Base-by-base conservation (phyloP, 2,888 invertebrate species). In the Ormia ochracea region DNA sequence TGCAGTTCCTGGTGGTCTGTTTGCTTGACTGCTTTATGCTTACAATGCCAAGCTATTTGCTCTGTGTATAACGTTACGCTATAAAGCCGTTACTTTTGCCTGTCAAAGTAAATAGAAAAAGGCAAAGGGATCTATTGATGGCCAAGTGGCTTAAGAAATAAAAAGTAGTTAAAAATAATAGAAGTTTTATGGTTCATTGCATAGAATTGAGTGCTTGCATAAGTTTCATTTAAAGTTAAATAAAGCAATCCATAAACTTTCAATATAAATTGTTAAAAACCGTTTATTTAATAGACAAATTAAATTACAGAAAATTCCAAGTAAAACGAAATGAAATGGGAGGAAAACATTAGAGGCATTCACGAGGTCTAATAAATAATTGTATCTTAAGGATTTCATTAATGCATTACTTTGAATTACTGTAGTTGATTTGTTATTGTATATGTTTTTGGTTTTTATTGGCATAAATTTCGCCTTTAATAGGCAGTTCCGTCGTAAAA, bases 161-260 rank as follows among this genome's bases (percentile, higher is more conserved):
- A 28, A 52, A 33, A 43, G 6, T 38, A 31, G 17, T 45, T 31
- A 19, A 12, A n/a, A 48, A 66, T 31, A 12, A 52, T 43, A 41
- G 26, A 56, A 41, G 38, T 38, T 41, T 70, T 70, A 58, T 77
- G 65, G 48, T 72, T 72, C 19, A 31, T 54, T 50, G 58, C 33
- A 31, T 12, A 31, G 33, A 61, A 56, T 54, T 61, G 43, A 78
- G 66, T 63, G 33, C 31, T 72, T 38, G 17, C 66, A 73, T 73
- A 73, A 68, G 61, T 73, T 73, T 78, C n/a, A 43, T 23, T 63
- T 45, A 54, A 69, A 17, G 19, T 38, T 41, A 58, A 72, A 58
- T 54, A 65, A 70, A 45, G 52, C 36, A 59, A 52, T 72, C 66
- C 66, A 63, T 61, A 61, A 26, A 12, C 10, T 26, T 28, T 31